Evolutionary conservation across 2,888 invertebrate species (phyloP).

Genomic region (Chrysomela aeneicollis): DNA sequence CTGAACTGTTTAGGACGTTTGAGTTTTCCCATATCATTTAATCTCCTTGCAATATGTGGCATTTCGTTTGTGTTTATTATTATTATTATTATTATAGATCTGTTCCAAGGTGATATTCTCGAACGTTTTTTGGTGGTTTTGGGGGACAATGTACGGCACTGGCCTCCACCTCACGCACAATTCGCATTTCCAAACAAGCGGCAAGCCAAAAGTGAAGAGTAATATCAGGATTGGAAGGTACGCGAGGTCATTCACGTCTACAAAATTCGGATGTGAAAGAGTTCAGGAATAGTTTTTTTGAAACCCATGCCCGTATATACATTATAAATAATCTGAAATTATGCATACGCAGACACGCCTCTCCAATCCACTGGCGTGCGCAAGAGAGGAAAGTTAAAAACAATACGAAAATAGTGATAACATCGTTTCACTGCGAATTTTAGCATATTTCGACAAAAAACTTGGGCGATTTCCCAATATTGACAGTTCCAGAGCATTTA

Average conservation of each 20-base stretch:
- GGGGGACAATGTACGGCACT: background rate
- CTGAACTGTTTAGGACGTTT: too few relatives aligned
- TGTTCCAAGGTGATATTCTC: too few relatives aligned
- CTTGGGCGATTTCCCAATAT: too few relatives aligned
- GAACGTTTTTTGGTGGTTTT: background rate
- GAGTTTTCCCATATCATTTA: too few relatives aligned
- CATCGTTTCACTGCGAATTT: too few relatives aligned
- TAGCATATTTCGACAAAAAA: too few relatives aligned
- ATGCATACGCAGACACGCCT: conserved; percentile 33
- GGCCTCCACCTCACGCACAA: background rate
- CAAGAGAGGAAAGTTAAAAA: background rate
- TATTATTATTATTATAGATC: too few relatives aligned
- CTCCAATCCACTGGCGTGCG: background rate
- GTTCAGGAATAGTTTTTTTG: conserved; percentile 35
- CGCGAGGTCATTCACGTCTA: conserved; percentile 38
- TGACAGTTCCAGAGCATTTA: too few relatives aligned
- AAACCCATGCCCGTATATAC: conserved; percentile 35
- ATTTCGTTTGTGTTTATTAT: too few relatives aligned
- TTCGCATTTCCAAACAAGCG: background rate
- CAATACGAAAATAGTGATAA: too few relatives aligned
- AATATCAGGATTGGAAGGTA: conserved; percentile 11
- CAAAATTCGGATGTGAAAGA: conserved; percentile 30
- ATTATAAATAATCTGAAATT: conserved; percentile 24
- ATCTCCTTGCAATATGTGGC: too few relatives aligned
- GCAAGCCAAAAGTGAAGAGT: background rate